Percentiles rank a stretch among this genome's conserved stretches.
Conservation (phyloP, 2,113 vertebrate genomes). For the Anoplopoma fimbria region DNA sequence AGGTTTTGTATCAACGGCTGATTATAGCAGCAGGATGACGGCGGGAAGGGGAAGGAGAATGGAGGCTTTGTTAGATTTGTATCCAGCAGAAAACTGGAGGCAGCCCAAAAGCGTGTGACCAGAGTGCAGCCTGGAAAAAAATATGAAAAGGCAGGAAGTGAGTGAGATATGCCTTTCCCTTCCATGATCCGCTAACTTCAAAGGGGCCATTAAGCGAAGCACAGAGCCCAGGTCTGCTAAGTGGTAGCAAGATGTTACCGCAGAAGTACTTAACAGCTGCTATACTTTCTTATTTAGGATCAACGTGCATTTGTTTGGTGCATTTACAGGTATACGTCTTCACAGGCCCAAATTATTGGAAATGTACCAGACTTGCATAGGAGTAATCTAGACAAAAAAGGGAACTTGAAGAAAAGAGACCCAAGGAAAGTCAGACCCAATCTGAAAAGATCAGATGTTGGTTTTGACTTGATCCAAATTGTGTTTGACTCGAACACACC, state of each 20-base stretch:
- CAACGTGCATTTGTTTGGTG: background rate
- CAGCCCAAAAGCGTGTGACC: constrained; percentile 12
- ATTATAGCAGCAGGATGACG: constrained; percentile 32
- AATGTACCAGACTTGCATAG: background rate
- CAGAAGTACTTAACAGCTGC: background rate
- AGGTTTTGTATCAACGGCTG: constrained; percentile 33
- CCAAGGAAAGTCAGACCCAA: background rate
- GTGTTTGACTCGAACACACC: background rate
- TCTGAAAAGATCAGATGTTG: background rate
- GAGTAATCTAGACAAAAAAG: background rate
- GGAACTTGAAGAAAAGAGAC: background rate
- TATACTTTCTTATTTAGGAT: background rate
- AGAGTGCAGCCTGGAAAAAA: constrained; percentile 21
- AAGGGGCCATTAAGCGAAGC: constrained; percentile 10
- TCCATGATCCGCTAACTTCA: constrained; percentile 25
- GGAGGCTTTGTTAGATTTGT: constrained; percentile 31
- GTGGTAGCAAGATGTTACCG: background rate
- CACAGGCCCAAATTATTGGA: background rate
- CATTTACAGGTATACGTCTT: background rate
- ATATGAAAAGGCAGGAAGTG: constrained; percentile 39
- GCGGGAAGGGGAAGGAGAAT: constrained; percentile 29
- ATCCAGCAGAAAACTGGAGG: constrained; percentile 1
- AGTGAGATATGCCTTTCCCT: constrained; percentile 30
- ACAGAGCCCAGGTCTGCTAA: constrained; percentile 9
- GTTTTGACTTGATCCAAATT: background rate